Evolutionary conservation across 2,797 vertebrate species (phyloP).

Genomic region (Manis javanica): DNA sequence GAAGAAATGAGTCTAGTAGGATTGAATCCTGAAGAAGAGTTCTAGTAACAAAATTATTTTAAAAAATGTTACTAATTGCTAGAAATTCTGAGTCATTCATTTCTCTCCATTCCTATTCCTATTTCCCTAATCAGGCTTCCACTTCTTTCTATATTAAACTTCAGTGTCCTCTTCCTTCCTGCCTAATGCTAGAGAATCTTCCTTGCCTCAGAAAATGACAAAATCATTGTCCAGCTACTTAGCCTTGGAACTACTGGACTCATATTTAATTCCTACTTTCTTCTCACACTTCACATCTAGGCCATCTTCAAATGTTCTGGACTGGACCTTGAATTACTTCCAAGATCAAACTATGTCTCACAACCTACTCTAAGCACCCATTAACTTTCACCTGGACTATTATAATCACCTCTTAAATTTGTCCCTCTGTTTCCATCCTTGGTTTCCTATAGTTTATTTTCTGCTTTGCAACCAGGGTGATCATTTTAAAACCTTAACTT

Average conservation of each 20-base stretch:
- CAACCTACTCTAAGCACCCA: not conserved
- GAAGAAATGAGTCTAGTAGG: not conserved
- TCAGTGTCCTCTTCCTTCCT: not conserved
- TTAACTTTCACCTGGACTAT: not conserved
- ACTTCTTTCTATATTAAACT: not conserved
- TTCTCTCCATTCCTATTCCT: not conserved
- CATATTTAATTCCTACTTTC: not conserved
- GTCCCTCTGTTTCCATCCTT: not conserved
- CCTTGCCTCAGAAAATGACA: not conserved
- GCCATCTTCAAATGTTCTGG: not conserved
- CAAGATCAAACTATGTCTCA: not conserved
- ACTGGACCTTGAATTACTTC: constrained; percentile 25
- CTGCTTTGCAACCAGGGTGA: not conserved
- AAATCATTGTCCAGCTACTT: not conserved
- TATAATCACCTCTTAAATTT: not conserved
- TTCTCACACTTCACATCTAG: not conserved
- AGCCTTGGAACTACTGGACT: not conserved
- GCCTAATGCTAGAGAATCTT: not conserved
- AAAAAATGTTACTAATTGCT: not conserved
- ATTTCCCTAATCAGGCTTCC: not conserved
- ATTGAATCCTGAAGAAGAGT: not conserved
- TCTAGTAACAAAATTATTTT: not conserved
- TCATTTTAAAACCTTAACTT: not conserved
- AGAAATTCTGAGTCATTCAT: not conserved
- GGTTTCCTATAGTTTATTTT: not conserved